Percentiles rank a stretch among this genome's conserved stretches.
phyloP scores from a whole-genome alignment of 2,113 vertebrate species.

The Loxodonta africana region DNA sequence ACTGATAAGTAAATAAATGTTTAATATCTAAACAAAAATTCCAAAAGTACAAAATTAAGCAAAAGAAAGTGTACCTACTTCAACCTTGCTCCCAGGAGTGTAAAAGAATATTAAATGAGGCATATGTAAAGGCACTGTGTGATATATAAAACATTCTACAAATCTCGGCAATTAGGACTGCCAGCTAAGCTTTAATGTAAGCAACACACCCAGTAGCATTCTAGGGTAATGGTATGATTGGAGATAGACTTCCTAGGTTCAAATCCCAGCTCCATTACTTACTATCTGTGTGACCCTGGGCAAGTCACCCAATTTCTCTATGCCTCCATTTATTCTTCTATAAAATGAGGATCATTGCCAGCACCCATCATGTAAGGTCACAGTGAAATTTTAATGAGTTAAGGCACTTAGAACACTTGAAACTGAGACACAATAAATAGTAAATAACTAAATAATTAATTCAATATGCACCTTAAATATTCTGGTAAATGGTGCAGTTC shows the following conservation, averaged over 20 bases:
- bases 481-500: not conserved
- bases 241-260: not conserved
- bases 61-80: not conserved
- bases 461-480: constrained; percentile 1
- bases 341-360: constrained; percentile 50
- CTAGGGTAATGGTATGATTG: not conserved
- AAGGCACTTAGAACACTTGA: constrained; percentile 36
- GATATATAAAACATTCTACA: not conserved
- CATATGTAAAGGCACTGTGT: not conserved
- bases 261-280: not conserved
- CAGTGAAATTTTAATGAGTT: constrained; percentile 31
- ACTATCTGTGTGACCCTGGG: not conserved
- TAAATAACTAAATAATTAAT: constrained; percentile 31
- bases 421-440: not conserved
- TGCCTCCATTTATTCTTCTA: not conserved
- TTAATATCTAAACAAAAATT: constrained; percentile 8
- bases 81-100: not conserved
- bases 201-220: not conserved
- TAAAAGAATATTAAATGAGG: not conserved
- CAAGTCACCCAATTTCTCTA: constrained; percentile 6
- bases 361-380: not conserved
- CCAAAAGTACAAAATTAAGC: not conserved
- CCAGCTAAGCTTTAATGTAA: not conserved
- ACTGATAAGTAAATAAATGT: not conserved
- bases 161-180: not conserved